Conservation (phyloP, 2,113 vertebrate genomes). For the Ibidorhyncha struthersii region DNA sequence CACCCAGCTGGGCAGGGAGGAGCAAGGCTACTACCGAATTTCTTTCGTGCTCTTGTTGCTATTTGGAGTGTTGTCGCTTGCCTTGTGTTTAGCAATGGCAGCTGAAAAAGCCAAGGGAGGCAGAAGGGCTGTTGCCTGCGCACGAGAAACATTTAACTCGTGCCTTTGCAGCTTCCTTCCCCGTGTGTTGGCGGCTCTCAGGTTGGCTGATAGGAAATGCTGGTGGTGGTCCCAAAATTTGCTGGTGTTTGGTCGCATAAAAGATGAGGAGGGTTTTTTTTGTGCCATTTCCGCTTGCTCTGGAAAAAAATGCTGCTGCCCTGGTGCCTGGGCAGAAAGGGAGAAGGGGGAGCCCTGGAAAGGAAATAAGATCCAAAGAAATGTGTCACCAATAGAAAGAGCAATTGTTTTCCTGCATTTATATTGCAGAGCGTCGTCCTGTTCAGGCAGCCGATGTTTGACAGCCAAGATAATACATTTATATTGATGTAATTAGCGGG, state of each 20-base stretch:
- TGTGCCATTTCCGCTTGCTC: not conserved
- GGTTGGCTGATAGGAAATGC: not conserved
- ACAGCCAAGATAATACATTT: conserved; percentile 62
- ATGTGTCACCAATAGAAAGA: conserved; percentile 44
- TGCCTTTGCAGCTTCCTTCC: not conserved
- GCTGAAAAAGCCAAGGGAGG: not conserved
- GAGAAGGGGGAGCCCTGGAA: conserved; percentile 9
- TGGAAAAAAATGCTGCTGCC: not conserved
- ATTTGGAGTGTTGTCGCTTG: not conserved
- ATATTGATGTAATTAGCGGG: conserved; percentile 62
- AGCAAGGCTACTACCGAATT: not conserved
- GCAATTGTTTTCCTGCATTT: conserved; percentile 40
- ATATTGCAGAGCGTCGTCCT: not conserved
- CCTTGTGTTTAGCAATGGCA: not conserved
- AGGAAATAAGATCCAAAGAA: conserved; percentile 25
- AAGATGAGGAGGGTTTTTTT: not conserved
- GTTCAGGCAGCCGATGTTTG: not conserved
- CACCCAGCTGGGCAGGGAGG: not conserved
- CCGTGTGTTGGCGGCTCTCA: accelerated
- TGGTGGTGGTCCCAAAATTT: not conserved
- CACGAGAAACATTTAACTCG: not conserved
- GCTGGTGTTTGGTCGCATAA: accelerated
- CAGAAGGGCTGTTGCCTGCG: not conserved
- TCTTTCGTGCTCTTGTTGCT: not conserved
- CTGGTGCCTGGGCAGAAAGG: not conserved